phyloP scores from a whole-genome alignment of 2,113 vertebrate genomes.

The Nibea coibor region DNA sequence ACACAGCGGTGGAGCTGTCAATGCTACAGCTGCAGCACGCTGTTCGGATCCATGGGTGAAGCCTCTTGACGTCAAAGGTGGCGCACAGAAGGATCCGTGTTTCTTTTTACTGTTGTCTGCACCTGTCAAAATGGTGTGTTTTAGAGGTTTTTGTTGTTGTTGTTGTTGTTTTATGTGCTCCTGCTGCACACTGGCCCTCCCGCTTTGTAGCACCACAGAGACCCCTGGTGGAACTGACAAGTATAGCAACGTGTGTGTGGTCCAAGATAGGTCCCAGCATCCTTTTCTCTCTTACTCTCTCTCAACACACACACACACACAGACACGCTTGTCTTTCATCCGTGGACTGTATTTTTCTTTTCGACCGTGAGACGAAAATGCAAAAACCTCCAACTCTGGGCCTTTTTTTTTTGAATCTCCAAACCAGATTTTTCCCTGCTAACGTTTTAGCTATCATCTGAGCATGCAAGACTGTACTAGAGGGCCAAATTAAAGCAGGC shows the following conservation, averaged over 20 bases:
- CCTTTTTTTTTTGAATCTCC: constrained; percentile 36
- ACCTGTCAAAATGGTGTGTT: constrained; percentile 63
- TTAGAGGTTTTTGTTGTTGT: constrained; percentile 7
- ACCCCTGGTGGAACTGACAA: constrained; percentile 72
- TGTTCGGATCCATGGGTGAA: constrained; percentile 59
- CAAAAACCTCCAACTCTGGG: constrained; percentile 38
- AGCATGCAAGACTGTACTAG: constrained; percentile 33
- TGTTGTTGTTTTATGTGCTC: constrained; percentile 30
- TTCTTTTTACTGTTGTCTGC: constrained; percentile 65
- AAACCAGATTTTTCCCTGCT: constrained; percentile 51
- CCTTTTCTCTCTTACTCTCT: constrained; percentile 9
- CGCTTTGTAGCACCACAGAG: constrained; percentile 71
- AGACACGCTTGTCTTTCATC: constrained; percentile 6
- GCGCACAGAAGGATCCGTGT: constrained; percentile 50
- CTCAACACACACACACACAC: too few relatives aligned
- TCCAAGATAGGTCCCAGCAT: constrained; percentile 33
- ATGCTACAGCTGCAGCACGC: constrained; percentile 43
- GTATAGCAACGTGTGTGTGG: constrained; percentile 21
- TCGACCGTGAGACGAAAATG: constrained; percentile 34
- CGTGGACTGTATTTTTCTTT: constrained; percentile 9
- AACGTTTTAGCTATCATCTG: constrained; percentile 48
- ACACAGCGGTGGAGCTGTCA: constrained; percentile 59
- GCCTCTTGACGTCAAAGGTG: constrained; percentile 68
- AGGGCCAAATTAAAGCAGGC: constrained; percentile 68
- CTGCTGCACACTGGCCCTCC: constrained; percentile 4